Evolutionary conservation across 2,888 invertebrate species (phyloP).

Genomic region (Papilio elwesi): DNA sequence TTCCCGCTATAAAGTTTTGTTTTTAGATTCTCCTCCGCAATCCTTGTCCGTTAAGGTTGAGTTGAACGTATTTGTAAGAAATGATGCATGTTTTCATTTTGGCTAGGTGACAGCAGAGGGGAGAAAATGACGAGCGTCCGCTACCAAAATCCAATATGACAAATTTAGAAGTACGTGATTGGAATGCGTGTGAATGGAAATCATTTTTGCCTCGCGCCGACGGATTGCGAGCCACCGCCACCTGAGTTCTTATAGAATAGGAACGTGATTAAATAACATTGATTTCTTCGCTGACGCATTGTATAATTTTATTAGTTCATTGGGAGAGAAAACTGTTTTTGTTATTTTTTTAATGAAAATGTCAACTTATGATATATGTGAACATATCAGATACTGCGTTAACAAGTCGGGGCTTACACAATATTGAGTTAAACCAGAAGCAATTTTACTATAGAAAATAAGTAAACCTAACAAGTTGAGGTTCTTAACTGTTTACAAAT

Average conservation of each 20-base stretch:
- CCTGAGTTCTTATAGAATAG: conserved; percentile 44
- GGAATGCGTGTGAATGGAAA: conserved; percentile 74
- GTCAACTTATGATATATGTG: no score
- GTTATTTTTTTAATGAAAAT: no score
- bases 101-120: conserved; percentile 72
- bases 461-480: no score
- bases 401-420: no score
- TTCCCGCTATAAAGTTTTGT: conserved; percentile 22
- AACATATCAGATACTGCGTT: no score
- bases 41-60: conserved; percentile 52
- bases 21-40: conserved; percentile 3
- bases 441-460: no score
- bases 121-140: conserved; percentile 74
- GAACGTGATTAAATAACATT: conserved; percentile 21
- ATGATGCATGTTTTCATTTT: conserved; percentile 82
- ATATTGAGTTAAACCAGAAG: no score
- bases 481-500: no score
- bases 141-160: conserved; percentile 83
- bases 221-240: conserved; percentile 47
- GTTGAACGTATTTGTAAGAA: conserved; percentile 51
- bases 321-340: not conserved
- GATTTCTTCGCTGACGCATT: conserved; percentile 27
- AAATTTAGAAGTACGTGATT: conserved; percentile 83
- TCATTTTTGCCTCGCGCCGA: conserved; percentile 65
- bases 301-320: not conserved